Base-by-base conservation (phyloP, 2,113 vertebrate genomes). In the Rhineura floridana region DNA sequence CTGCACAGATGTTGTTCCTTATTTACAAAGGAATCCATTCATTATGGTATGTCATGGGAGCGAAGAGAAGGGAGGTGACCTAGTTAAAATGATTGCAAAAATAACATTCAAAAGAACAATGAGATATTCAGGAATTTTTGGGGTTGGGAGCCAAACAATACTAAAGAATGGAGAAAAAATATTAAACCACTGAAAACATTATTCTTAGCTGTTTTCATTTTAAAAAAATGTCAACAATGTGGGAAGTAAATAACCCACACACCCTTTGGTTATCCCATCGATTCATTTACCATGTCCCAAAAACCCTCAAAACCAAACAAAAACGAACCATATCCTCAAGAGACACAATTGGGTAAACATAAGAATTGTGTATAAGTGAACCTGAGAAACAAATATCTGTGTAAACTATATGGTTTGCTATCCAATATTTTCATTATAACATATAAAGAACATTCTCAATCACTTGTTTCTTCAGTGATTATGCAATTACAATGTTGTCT, bases 171-270 rank as follows among this genome's bases (percentile, higher is more conserved):
- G 46, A 67, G 23, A 33, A 67, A n/a, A 87, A 81, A 88, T 90
- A 84, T 89, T 88, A 89, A 91, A 33, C 0, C 13, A 42, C 19
- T 36, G 42, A 86, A 52, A 33, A 76, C 39, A 93, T 90, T 39
- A 46, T 89, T 59, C 70, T 90, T 88, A 84, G 88, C 84, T 78
- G 69, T 81, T 83, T 94, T 89, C 91, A 89, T 94, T 93, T 90
- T 90, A 81, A 6, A 28, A 28, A 46, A 55, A n/a, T n/a, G 19
- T 6, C 67, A 84, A 90, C 8, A 12, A 46, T 63, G 89, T 89
- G 92, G 87, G 91, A 93, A 93, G 46, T 42, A 63, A 94, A 89
- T 84, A 90, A 55, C 23, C 88, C 87, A 81, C 0, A 0, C 42
- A 93, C 70, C 77, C 63, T 42, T 0, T 25, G 0, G 36, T 77